phyloP scores from a whole-genome alignment of 1,140 invertebrate genomes.

The Camponotus vicinus region DNA sequence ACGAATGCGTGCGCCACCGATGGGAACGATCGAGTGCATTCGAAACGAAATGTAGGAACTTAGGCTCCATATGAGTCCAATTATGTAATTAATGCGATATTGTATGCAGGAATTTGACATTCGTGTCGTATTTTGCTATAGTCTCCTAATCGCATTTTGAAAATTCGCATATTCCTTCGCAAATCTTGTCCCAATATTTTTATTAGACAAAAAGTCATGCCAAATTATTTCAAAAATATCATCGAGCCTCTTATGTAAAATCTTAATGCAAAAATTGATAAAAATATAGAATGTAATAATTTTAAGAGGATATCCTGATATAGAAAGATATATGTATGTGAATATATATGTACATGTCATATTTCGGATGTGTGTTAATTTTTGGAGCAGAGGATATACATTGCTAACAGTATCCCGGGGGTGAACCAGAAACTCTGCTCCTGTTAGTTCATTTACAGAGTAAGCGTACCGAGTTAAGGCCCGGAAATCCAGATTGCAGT shows the following conservation, averaged over 20 bases:
- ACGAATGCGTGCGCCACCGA: background rate
- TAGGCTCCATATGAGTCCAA: background rate
- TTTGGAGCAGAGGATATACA: slow-evolving; percentile 34
- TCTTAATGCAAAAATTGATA: background rate
- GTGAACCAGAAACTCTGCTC: slow-evolving; percentile 53
- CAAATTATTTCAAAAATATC: background rate
- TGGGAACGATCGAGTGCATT: background rate
- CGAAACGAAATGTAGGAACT: slow-evolving; percentile 24
- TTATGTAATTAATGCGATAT: background rate
- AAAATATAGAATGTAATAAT: background rate
- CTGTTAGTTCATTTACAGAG: slow-evolving; percentile 61
- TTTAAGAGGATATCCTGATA: background rate
- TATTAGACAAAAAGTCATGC: background rate
- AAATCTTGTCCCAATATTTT: background rate
- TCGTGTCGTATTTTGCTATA: background rate
- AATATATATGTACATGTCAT: background rate
- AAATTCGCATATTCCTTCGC: background rate
- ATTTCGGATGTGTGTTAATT: slow-evolving; percentile 35
- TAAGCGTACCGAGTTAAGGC: slow-evolving; percentile 60
- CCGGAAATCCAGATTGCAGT: slow-evolving; percentile 62
- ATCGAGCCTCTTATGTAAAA: background rate
- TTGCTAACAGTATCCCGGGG: slow-evolving; percentile 42
- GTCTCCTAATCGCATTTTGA: background rate
- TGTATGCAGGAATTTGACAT: background rate
- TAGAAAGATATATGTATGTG: background rate